Conservation (phyloP, 2,113 vertebrate species). For the Tympanuchus pallidicinctus region DNA sequence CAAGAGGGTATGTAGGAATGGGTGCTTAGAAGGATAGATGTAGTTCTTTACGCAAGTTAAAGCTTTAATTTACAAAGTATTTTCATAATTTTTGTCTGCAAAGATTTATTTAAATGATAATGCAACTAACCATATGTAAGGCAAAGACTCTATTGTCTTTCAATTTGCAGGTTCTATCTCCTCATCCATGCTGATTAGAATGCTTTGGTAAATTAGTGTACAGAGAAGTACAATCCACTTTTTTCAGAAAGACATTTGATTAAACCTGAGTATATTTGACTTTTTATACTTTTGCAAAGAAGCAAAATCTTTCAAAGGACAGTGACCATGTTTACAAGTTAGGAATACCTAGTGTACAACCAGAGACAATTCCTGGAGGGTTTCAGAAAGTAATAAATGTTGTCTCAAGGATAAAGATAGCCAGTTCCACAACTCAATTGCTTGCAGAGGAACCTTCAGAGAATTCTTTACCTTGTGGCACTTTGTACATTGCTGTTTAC, state of each 20-base stretch:
- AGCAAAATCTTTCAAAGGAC: conserved; percentile 19
- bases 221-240: background rate
- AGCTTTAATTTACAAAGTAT: background rate
- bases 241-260: background rate
- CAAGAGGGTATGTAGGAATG: background rate
- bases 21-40: background rate
- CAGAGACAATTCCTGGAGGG: conserved; percentile 69
- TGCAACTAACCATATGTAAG: background rate
- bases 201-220: background rate
- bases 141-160: background rate
- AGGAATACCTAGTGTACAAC: conserved; percentile 49
- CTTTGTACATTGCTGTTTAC: conserved; percentile 59
- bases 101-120: background rate
- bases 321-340: conserved; percentile 58
- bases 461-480: conserved; percentile 71
- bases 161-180: background rate
- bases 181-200: background rate
- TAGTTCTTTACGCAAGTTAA: background rate
- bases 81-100: background rate
- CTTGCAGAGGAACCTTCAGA: conserved; percentile 71
- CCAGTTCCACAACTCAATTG: conserved; percentile 73
- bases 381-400: conserved; percentile 72
- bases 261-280: background rate
- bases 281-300: conserved; percentile 8
- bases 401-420: conserved; percentile 73